These are phyloP conservation scores for Ostrea edulis DNA, from an alignment of 1,140 invertebrate species.

Conservation along the genomic window DNA sequence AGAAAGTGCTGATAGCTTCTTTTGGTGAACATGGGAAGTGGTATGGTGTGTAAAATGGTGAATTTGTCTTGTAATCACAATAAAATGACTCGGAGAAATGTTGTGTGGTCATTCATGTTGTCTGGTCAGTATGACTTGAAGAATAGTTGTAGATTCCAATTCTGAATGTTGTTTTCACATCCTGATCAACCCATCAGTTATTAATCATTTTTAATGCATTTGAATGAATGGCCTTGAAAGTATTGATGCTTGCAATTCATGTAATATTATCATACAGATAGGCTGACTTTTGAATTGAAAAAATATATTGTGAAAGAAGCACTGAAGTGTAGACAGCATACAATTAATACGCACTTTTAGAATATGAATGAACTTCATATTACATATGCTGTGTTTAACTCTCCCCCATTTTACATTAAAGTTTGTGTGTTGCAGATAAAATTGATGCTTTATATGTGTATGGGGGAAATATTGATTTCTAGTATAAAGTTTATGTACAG, in stretches of 20 bases:
- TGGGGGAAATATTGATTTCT: conserved; percentile 25
- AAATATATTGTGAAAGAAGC: too few species aligned
- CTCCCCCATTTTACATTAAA: neutral
- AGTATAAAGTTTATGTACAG: conserved; percentile 6
- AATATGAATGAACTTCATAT: too few species aligned
- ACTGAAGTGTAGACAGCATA: too few species aligned
- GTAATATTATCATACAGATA: too few species aligned
- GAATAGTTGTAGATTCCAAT: neutral
- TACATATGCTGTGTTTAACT: too few species aligned
- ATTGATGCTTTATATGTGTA: conserved; percentile 24
- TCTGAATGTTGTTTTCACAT: too few species aligned
- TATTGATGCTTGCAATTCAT: too few species aligned
- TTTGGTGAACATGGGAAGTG: neutral
- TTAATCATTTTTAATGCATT: too few species aligned
- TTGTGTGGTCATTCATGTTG: neutral
- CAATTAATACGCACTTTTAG: too few species aligned
- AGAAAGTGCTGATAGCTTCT: neutral
- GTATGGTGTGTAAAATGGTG: neutral
- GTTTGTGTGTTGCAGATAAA: neutral
- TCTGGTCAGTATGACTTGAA: neutral
- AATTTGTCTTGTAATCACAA: neutral
- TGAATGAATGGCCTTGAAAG: too few species aligned
- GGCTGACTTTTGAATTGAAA: too few species aligned
- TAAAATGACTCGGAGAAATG: neutral
- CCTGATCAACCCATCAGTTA: too few species aligned